Conservation (phyloP, 2,797 vertebrate species). For the Huso huso region DNA sequence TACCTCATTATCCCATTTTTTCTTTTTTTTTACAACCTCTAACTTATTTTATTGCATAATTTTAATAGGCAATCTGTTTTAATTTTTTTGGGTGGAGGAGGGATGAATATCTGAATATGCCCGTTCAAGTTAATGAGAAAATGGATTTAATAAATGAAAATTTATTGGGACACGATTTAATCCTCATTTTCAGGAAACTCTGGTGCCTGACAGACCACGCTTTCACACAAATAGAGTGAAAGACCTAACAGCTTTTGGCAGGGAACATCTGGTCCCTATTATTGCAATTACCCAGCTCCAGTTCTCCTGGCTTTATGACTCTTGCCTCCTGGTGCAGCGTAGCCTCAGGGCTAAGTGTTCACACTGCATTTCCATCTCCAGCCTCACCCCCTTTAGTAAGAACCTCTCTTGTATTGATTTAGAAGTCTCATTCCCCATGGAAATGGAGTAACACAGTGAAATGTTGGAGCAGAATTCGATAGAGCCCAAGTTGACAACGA, state of each 20-base stretch:
- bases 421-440: too few species aligned
- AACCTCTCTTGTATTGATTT: too few species aligned
- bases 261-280: slow-evolving; percentile 29
- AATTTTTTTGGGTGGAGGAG: slow-evolving; percentile 9
- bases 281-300: slow-evolving; percentile 12
- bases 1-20: slow-evolving; percentile 11
- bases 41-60: slow-evolving; percentile 2
- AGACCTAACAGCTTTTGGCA: slow-evolving; percentile 19
- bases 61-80: slow-evolving; percentile 5
- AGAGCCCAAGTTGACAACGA: too few species aligned
- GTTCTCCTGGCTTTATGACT: slow-evolving; percentile 7
- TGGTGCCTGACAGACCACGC: slow-evolving; percentile 16
- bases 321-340: background rate
- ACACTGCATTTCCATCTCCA: too few species aligned
- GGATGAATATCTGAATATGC: slow-evolving; percentile 10
- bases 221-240: slow-evolving; percentile 25
- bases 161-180: slow-evolving; percentile 21
- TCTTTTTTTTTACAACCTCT: slow-evolving; percentile 8
- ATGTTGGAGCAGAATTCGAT: too few species aligned
- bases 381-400: too few species aligned
- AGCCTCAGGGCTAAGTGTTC: background rate
- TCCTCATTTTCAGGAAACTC: slow-evolving; percentile 17
- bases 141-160: slow-evolving; percentile 27
- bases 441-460: too few species aligned
- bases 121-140: slow-evolving; percentile 15